Conservation (phyloP, 2,888 invertebrate genomes). For the Netelia melanura region DNA sequence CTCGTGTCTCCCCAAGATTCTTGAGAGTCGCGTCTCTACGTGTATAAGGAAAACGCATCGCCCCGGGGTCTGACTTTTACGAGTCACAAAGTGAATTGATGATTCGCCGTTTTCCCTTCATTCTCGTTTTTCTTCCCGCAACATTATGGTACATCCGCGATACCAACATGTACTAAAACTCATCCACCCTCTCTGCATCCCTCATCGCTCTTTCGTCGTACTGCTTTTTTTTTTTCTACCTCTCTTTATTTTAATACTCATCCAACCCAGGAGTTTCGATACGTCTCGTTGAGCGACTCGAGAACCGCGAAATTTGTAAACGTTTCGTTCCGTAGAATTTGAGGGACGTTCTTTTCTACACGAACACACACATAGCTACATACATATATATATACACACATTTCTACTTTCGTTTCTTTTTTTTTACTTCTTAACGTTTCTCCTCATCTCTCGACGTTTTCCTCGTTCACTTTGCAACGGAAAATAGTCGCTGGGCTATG, state of each 20-base stretch:
- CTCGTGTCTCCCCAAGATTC: slow-evolving; percentile 7
- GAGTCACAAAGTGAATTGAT: slow-evolving; percentile 45
- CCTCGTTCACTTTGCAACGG: slow-evolving; percentile 44
- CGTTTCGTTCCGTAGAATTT: slow-evolving; percentile 13
- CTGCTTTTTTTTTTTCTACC: not conserved
- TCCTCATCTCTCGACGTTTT: slow-evolving; percentile 20
- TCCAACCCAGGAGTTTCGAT: not conserved
- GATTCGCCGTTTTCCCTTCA: slow-evolving; percentile 15
- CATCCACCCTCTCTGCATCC: not conserved
- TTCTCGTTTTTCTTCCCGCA: not conserved
- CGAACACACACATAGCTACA: too few relatives aligned
- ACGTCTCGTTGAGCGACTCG: slow-evolving; percentile 37
- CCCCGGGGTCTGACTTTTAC: slow-evolving; percentile 42
- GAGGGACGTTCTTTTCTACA: slow-evolving; percentile 24
- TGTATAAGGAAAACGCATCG: not conserved
- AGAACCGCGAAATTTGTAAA: slow-evolving; percentile 45
- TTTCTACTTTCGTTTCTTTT: slow-evolving; percentile 17
- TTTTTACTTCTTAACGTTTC: slow-evolving; percentile 16
- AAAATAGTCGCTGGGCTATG: slow-evolving; percentile 26
- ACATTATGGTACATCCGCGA: not conserved
- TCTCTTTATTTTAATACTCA: slow-evolving; percentile 1
- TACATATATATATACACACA: not conserved
- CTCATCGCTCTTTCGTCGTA: not conserved
- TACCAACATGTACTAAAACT: not conserved
- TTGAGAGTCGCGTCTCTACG: not conserved